Evolutionary conservation across 1,140 invertebrate genomes (phyloP).

Genomic region (Riptortus pedestris): DNA sequence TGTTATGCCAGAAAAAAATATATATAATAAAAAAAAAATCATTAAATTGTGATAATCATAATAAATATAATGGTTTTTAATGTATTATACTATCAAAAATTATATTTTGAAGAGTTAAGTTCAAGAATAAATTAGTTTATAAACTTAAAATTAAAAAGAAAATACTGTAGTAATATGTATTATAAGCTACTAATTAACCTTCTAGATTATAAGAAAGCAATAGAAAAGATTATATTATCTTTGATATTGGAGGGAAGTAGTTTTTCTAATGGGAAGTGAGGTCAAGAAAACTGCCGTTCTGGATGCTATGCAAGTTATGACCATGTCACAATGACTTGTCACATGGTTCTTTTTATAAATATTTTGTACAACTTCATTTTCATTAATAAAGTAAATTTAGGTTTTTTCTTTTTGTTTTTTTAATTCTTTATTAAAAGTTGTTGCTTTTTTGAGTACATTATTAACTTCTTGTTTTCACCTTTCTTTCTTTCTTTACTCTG

Average conservation of each 20-base stretch:
- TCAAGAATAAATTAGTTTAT: slow-evolving; percentile 1
- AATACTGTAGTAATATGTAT: slow-evolving; percentile 5
- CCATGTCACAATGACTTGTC: slow-evolving; percentile 3
- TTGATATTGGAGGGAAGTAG: neutral
- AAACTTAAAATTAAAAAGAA: neutral
- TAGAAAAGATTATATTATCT: neutral
- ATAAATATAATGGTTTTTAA: slow-evolving; percentile 17
- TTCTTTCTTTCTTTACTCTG: too few species aligned
- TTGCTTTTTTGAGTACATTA: too few species aligned
- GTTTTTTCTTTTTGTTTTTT: too few species aligned
- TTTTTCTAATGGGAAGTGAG: slow-evolving; percentile 1
- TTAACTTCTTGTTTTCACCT: too few species aligned
- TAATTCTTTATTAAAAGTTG: too few species aligned
- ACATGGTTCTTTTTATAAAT: neutral
- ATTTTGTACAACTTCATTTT: too few species aligned
- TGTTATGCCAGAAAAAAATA: neutral
- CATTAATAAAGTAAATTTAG: too few species aligned
- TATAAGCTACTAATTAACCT: neutral
- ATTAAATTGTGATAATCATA: slow-evolving; percentile 24
- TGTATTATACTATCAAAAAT: slow-evolving; percentile 11
- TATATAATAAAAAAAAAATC: slow-evolving; percentile 8
- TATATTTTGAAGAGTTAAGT: slow-evolving; percentile 12
- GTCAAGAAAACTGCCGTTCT: neutral
- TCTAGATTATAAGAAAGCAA: neutral
- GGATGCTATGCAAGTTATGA: neutral